Evolutionary conservation across 2,888 invertebrate genomes (phyloP), one percentile per base, ranked within the genome.

Genomic region (Drosophila paucipuncta): DNA sequence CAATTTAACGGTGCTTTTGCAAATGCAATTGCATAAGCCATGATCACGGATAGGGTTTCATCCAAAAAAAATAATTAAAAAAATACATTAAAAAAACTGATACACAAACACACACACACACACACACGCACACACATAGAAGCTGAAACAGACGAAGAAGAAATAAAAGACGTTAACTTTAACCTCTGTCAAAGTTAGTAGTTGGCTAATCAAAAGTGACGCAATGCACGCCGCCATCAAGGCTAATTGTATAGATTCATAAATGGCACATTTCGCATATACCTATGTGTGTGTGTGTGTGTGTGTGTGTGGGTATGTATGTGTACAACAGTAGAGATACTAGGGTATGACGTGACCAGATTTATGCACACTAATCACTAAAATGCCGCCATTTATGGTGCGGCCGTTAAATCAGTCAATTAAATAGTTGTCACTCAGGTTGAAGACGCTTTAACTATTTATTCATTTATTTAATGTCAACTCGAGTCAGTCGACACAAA

Each of bases 351-450:
- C 47, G 25, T 47, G 28, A 47, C 25, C 28, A 47, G 16, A 7
- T 47, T 47, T 25, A 47, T 47, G 47, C 47, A 25, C 16, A 47
- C 58, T 67, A 74, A 78, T 77, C 68, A 78, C 50, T 52, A 52
- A 52, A 63, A 43, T 57, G 54, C 16, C 63, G 58, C 81, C 81
- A 80, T 81, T 78, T 80, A 78, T 72, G 83, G 81, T 55, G 47
- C 33, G 80, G 47, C 47, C 16, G 28, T 47, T 47, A 47, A 47
- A 47, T 47, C 25, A 47, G 10, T 16, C 47, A 25, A 47, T 47
- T 25, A 25, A 47, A 25, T 18, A 9, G 25, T 16, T 25, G 47
- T 16, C 47, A 9, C 47, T 47, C 16, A 47, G 22, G 2, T 25
- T 47, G 47, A 47, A 47, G 47, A 47, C 16, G 47, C 16, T 47